Conservation (phyloP, 2,113 vertebrate genomes). For the Amblyopsis rosae region DNA sequence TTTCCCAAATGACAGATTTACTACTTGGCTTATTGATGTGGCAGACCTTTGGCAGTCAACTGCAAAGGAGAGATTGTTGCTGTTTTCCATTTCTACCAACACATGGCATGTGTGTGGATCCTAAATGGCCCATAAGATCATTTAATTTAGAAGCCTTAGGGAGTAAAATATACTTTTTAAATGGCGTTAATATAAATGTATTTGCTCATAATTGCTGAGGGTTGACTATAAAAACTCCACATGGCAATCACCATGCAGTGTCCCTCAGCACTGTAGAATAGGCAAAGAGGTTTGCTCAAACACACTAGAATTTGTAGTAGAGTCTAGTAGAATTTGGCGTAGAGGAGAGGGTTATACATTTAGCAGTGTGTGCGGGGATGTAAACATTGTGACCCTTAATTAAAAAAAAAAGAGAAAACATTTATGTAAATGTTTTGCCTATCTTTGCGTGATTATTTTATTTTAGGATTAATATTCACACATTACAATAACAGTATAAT, state of each 20-base stretch:
- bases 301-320: no score
- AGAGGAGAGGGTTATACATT: no score
- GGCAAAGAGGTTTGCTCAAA: neutral
- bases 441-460: no score
- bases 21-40: no score
- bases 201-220: conserved; percentile 30
- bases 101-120: conserved; percentile 9
- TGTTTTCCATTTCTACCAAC: neutral
- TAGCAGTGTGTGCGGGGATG: no score
- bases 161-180: neutral
- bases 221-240: conserved; percentile 44
- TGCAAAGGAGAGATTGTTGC: neutral
- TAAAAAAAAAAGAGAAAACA: no score
- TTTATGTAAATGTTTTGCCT: no score
- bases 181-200: neutral
- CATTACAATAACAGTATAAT: no score
- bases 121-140: conserved; percentile 18
- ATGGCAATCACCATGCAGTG: conserved; percentile 26
- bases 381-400: no score
- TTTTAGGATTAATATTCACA: no score
- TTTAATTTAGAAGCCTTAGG: conserved; percentile 13
- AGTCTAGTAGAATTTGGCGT: no score
- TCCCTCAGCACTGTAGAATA: conserved; percentile 9
- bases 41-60: neutral
- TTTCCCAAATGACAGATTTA: no score